Base-by-base conservation (phyloP, 1,140 invertebrate genomes). In the Hormaphis cornu region DNA sequence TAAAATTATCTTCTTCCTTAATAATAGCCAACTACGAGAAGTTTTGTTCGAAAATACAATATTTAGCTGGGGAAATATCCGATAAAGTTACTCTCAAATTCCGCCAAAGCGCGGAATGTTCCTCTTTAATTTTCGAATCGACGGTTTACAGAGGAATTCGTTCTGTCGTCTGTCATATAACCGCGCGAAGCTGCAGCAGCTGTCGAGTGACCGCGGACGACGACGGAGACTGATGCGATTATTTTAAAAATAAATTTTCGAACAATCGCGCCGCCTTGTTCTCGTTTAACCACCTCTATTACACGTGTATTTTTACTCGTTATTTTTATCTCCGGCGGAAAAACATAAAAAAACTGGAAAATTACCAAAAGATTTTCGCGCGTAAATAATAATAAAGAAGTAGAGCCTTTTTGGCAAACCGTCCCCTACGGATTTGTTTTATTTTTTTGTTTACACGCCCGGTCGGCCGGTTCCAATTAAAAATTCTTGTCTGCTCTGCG, bases 231-330 rank as follows among this genome's bases (percentile, higher is more conserved):
- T 28, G 48, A 63, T 63, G 44, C 18, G 42, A 48, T 12, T 18
- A 30, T 33, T 66, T 66, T 66, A 66, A 48, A 46, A 66, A 48
- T 48, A 66, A 50, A 66, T 48, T 46, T 48, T 33, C 44, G 0
- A 48, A 66, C 40, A 48, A 66, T 66, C 61, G n/a, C n/a, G n/a
- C n/a, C n/a, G 28, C 26, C 26, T n/a, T 35, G 61, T 33, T 46
- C 59, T 66, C 42, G 10, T 66, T 50, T 33, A 30, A 61, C 56
- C 35, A 42, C 20, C 56, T 59, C 37, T 42, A 59, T 26, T n/a
- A n/a, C n/a, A n/a, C n/a, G 18, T 7, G 18, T 40, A 24, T 56
- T 56, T 22, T 37, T 22, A 20, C 12, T 40, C 33, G 54, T 61
- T 61, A 61, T 61, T 61, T 46, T 46, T 61, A 61, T 61, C 42